These are phyloP conservation scores for Okapia johnstoni DNA, from an alignment of 2,113 vertebrate genomes.

Conservation along the genomic window DNA sequence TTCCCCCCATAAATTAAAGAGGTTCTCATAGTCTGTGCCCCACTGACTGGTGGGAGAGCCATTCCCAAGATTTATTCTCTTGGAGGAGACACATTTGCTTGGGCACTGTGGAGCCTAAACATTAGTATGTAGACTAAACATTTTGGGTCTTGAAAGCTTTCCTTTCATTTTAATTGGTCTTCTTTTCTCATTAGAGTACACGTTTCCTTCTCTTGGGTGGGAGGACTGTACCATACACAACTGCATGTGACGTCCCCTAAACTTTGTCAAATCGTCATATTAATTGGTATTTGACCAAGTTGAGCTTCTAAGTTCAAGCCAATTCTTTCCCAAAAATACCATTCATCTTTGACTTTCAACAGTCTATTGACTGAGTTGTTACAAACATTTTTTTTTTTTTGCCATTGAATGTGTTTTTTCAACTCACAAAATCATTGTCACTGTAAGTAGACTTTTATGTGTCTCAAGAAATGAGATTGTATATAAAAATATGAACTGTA, in stretches of 20 bases:
- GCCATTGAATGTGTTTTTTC: not conserved
- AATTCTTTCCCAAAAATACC: not conserved
- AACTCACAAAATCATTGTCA: not conserved
- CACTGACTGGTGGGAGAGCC: slow-evolving; percentile 29
- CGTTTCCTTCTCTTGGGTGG: not conserved
- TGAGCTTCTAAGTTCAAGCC: not conserved
- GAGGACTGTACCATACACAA: not conserved
- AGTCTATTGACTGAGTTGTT: not conserved
- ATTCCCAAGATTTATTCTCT: slow-evolving; percentile 66
- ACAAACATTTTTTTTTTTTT: not conserved
- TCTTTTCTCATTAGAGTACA: slow-evolving; percentile 22
- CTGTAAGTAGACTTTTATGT: not conserved
- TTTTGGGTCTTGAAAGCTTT: slow-evolving; percentile 52
- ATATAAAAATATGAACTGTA: not conserved
- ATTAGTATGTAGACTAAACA: slow-evolving; percentile 65
- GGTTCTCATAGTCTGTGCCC: not conserved
- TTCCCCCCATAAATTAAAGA: not conserved
- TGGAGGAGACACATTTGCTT: slow-evolving; percentile 62
- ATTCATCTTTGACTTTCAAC: not conserved
- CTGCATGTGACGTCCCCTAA: not conserved
- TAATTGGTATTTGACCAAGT: not conserved
- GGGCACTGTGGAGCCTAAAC: slow-evolving; percentile 59
- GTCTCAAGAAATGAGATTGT: not conserved
- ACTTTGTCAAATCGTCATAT: not conserved
- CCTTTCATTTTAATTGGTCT: not conserved